Conservation (phyloP, 2,888 invertebrate genomes). For the Didymodactylos carnosus region DNA sequence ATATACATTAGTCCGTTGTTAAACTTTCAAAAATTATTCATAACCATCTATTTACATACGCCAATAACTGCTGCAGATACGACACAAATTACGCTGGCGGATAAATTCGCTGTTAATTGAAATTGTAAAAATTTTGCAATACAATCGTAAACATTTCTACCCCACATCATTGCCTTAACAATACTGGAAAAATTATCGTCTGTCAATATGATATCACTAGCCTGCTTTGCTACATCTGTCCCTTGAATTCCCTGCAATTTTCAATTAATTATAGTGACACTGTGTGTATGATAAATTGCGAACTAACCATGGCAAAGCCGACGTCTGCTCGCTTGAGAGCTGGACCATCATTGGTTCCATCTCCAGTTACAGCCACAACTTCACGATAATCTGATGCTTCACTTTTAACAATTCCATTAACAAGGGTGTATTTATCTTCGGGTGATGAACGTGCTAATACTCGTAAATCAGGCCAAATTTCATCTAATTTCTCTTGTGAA, state of each 20-base stretch:
- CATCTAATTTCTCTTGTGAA: slow-evolving; percentile 6
- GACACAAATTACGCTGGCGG: slow-evolving; percentile 7
- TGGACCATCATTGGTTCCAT: slow-evolving; percentile 93
- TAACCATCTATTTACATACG: too few species aligned
- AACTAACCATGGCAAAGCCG: slow-evolving; percentile 98
- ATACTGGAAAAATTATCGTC: slow-evolving; percentile 98
- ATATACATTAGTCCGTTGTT: not conserved
- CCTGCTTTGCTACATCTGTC: slow-evolving; percentile 97
- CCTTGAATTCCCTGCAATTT: slow-evolving; percentile 73
- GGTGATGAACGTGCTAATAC: slow-evolving; percentile 14
- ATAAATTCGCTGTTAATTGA: slow-evolving; percentile 62
- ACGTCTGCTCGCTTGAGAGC: slow-evolving; percentile 94
- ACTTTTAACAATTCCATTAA: slow-evolving; percentile 77
- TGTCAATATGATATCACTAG: slow-evolving; percentile 92
- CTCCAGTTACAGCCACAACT: slow-evolving; percentile 93
- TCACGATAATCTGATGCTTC: slow-evolving; percentile 60
- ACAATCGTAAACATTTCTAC: slow-evolving; percentile 94
- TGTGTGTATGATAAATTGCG: slow-evolving; percentile 92
- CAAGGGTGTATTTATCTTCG: slow-evolving; percentile 8
- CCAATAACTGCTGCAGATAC: slow-evolving; percentile 8
- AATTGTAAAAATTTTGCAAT: slow-evolving; percentile 98
- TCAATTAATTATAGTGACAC: slow-evolving; percentile 98
- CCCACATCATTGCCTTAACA: slow-evolving; percentile 99
- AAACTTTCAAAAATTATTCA: not conserved
- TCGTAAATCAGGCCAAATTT: slow-evolving; percentile 12